A percentile compares a stretch with the other conserved stretches of the same genome.
phyloP scores from a whole-genome alignment of 2,113 vertebrate genomes.

The Tupaia chinensis region DNA sequence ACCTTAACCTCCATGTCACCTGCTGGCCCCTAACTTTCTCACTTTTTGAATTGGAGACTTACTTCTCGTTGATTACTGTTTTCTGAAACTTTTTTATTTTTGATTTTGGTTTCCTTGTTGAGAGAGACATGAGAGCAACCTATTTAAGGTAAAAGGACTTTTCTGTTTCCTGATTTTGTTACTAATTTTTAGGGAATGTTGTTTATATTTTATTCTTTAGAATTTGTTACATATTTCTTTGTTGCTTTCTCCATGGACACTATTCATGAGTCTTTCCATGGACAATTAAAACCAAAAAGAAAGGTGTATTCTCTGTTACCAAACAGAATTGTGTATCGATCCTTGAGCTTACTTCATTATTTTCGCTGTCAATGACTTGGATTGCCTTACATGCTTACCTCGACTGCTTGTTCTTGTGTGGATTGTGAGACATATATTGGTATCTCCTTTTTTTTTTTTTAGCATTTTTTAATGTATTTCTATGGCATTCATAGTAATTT shows the following conservation, averaged over 20 bases:
- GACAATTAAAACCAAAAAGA: no score
- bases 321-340: accelerated
- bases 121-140: background rate
- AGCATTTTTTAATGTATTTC: no score
- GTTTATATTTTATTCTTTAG: background rate
- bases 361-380: accelerated
- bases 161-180: background rate
- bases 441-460: background rate
- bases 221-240: background rate
- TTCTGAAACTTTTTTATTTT: background rate
- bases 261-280: accelerated
- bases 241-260: accelerated
- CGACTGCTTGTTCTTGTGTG: background rate
- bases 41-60: background rate
- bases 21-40: background rate
- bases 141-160: background rate
- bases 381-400: accelerated
- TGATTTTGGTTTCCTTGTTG: background rate
- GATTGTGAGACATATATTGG: accelerated
- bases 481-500: background rate
- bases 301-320: accelerated
- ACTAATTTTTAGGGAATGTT: background rate
- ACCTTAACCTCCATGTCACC: no score
- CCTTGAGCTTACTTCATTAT: accelerated
- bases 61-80: background rate